Percentiles rank a stretch among this genome's conserved stretches.
phyloP scores from a whole-genome alignment of 2,888 invertebrate species.

The Drosophila anceps region DNA sequence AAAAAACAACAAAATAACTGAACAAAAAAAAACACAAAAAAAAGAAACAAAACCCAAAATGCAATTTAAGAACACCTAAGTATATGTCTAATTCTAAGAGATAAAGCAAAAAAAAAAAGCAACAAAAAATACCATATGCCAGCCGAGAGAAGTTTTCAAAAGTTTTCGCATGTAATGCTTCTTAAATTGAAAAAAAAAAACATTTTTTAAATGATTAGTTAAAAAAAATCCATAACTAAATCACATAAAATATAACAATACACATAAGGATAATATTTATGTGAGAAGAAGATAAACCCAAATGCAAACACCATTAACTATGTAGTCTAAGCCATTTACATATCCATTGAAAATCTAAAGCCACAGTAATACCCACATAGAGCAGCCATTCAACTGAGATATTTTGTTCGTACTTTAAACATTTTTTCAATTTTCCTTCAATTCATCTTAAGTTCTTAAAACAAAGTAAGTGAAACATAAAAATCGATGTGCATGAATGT shows the following conservation, averaged over 20 bases:
- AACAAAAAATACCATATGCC: conserved; percentile 23
- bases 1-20: conserved; percentile 50
- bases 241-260: conserved; percentile 30
- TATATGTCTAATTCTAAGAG: conserved; percentile 65
- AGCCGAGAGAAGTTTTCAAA: conserved; percentile 32
- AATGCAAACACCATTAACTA: conserved; percentile 51
- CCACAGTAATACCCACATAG: conserved; percentile 16
- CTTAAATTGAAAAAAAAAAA: conserved; percentile 34
- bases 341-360: conserved; percentile 58
- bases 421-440: conserved; percentile 7
- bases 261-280: conserved; percentile 23
- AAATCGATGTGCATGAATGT: conserved; percentile 39
- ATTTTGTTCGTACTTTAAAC: conserved; percentile 34
- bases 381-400: conserved; percentile 76
- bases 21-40: conserved; percentile 35
- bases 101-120: conserved; percentile 6
- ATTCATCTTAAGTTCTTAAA: conserved; percentile 33
- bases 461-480: conserved; percentile 3
- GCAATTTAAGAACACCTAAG: conserved; percentile 54
- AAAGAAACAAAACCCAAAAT: conserved; percentile 27
- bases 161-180: conserved; percentile 70
- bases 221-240: conserved; percentile 18
- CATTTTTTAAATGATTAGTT: conserved; percentile 25
- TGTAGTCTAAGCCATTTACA: conserved; percentile 75
- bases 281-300: conserved; percentile 25